A percentile compares a stretch with the other conserved stretches of the same genome.
phyloP scores from a whole-genome alignment of 2,888 invertebrate species.

The Esperia sulphurella region DNA sequence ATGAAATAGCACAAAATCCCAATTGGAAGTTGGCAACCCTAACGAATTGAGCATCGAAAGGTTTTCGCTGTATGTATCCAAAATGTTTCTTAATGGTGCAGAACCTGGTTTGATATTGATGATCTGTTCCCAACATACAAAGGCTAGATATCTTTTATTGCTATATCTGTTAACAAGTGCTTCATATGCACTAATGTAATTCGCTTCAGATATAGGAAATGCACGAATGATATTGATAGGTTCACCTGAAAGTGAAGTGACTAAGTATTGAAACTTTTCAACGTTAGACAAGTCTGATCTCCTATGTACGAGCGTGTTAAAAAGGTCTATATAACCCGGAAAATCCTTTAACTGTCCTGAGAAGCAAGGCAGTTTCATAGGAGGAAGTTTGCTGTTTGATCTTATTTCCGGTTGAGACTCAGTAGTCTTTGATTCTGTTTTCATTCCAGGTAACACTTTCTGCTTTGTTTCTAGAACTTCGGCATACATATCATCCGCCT shows the following conservation, averaged over 20 bases:
- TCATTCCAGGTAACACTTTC: background rate
- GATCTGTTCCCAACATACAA: background rate
- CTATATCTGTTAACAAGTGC: background rate
- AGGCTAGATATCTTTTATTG: background rate
- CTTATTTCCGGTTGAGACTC: background rate
- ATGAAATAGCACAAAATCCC: background rate
- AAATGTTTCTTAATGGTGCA: background rate
- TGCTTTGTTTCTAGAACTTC: background rate
- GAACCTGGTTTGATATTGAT: background rate
- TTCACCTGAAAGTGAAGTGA: conserved; percentile 1
- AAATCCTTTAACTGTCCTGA: background rate
- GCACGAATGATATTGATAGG: background rate
- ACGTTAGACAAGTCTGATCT: background rate
- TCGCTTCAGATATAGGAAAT: background rate
- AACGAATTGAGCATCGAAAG: background rate
- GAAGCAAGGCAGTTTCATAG: background rate
- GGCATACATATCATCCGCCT: background rate
- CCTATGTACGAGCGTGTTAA: background rate
- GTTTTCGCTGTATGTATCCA: background rate
- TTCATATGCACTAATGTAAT: background rate
- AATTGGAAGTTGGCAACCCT: background rate
- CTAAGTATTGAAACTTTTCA: no score
- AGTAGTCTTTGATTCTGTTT: no score
- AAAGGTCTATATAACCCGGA: background rate
- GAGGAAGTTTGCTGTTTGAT: background rate